Evolutionary conservation across 2,113 vertebrate genomes (phyloP).

Genomic region (Alligator mississippiensis): DNA sequence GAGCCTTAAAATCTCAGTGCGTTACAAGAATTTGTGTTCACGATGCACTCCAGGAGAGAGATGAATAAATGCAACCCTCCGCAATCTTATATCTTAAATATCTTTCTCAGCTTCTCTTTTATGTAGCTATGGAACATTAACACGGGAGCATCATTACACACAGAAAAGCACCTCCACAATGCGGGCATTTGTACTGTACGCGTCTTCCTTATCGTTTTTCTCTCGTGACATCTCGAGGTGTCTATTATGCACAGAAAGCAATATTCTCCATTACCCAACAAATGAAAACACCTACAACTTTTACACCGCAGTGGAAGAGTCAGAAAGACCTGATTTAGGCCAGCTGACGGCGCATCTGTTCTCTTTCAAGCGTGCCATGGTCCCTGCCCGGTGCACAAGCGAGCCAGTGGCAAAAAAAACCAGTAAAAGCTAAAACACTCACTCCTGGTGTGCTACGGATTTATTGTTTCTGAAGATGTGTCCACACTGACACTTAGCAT

Average conservation of each 20-base stretch:
- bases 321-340: not conserved
- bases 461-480: not conserved
- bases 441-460: accelerated
- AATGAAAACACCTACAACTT: slow-evolving; percentile 18
- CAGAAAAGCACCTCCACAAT: not conserved
- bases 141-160: slow-evolving; percentile 36
- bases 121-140: slow-evolving; percentile 20
- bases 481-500: too few relatives aligned
- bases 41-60: slow-evolving; percentile 50
- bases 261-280: not conserved
- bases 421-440: not conserved
- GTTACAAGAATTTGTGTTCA: slow-evolving; percentile 41
- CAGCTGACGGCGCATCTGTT: not conserved
- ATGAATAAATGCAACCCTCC: slow-evolving; percentile 49
- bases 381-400: not conserved
- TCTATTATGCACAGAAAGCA: slow-evolving; percentile 49
- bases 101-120: not conserved
- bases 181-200: not conserved
- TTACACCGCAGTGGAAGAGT: not conserved
- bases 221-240: slow-evolving; percentile 47
- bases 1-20: slow-evolving; percentile 41
- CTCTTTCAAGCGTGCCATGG: not conserved
- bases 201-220: slow-evolving; percentile 38
- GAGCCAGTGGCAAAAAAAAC: not conserved
- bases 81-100: slow-evolving; percentile 45